Evolutionary conservation across 1,140 invertebrate genomes (phyloP).

Genomic region (Augochlora pura): DNA sequence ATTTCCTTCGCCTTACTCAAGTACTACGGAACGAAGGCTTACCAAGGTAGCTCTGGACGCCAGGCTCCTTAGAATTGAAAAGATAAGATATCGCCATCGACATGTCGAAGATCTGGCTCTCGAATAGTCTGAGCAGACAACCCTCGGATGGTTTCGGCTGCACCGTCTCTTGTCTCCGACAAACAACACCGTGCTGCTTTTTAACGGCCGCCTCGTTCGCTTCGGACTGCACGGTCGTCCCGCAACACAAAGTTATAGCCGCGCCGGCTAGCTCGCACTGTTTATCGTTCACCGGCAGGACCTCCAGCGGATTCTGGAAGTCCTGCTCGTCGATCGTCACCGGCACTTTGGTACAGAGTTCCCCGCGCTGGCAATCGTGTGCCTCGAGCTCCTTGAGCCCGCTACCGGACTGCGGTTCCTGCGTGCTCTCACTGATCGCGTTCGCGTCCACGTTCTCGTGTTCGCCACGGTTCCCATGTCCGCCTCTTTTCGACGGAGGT

Average conservation of each 20-base stretch:
- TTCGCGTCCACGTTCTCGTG: conserved; percentile 34
- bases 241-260: conserved; percentile 78
- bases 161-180: conserved; percentile 68
- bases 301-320: conserved; percentile 51
- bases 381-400: conserved; percentile 51
- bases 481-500: conserved; percentile 47
- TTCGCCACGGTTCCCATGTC: conserved; percentile 37
- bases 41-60: conserved; percentile 97
- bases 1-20: neutral
- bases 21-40: conserved; percentile 60
- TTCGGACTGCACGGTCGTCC: conserved; percentile 72
- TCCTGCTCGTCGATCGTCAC: conserved; percentile 17
- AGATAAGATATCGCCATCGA: conserved; percentile 98
- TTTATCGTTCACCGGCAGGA: conserved; percentile 44
- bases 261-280: conserved; percentile 74
- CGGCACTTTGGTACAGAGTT: conserved; percentile 47
- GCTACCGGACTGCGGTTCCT: conserved; percentile 30
- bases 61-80: conserved; percentile 98
- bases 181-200: conserved; percentile 63
- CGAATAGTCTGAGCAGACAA: conserved; percentile 93
- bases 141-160: conserved; percentile 77
- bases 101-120: conserved; percentile 98
- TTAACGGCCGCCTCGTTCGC: conserved; percentile 56
- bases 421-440: conserved; percentile 47
- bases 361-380: conserved; percentile 54